These are phyloP conservation scores for Yasuhikotakia modesta DNA, from an alignment of 2,797 vertebrate genomes.

Conservation along the genomic window DNA sequence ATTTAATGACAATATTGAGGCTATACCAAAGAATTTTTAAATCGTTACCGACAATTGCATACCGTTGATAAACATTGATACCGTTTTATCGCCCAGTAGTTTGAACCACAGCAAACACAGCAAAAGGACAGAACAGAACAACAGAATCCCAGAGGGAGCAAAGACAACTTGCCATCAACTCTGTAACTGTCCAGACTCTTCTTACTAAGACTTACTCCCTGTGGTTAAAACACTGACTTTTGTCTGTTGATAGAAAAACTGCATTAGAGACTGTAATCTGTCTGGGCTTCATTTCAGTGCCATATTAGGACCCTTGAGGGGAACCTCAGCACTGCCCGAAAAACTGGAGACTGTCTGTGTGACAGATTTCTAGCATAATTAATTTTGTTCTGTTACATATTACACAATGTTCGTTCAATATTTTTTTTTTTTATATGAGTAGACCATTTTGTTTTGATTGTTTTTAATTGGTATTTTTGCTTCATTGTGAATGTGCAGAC, in stretches of 20 bases:
- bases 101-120: constrained; percentile 20
- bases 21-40: too few relatives aligned
- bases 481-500: neutral
- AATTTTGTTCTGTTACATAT: neutral
- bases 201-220: neutral
- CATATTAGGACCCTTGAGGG: neutral
- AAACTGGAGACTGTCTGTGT: neutral
- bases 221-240: neutral
- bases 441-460: constrained; percentile 11
- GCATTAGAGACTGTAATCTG: neutral
- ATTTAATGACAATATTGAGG: too few relatives aligned
- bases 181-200: neutral
- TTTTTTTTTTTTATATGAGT: neutral
- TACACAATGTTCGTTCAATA: neutral
- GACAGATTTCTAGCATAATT: neutral
- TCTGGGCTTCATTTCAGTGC: neutral
- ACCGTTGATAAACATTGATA: too few relatives aligned
- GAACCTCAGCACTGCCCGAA: neutral
- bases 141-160: neutral
- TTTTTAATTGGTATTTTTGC: constrained; percentile 3
- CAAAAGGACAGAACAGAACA: neutral
- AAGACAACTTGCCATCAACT: neutral
- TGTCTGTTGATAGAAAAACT: neutral
- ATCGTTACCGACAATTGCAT: too few relatives aligned
- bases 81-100: too few relatives aligned